phyloP scores from a whole-genome alignment of 2,113 vertebrate genomes.

The Ptilonorhynchus violaceus region DNA sequence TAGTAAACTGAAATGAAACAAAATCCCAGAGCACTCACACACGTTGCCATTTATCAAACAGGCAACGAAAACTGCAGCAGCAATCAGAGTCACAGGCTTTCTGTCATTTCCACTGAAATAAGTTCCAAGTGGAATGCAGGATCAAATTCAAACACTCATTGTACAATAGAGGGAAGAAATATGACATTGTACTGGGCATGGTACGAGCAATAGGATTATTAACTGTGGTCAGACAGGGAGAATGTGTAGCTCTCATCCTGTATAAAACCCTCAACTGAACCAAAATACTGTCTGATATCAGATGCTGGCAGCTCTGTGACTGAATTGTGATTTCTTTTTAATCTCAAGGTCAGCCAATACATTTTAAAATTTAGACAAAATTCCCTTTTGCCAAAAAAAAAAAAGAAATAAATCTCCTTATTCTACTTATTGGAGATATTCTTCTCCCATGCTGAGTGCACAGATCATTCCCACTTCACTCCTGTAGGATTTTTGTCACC shows the following conservation, averaged over 20 bases:
- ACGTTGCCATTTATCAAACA: slow-evolving; percentile 17
- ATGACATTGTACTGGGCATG: neutral
- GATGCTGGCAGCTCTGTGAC: neutral
- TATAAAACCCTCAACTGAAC: neutral
- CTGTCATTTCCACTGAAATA: neutral
- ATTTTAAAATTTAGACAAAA: neutral
- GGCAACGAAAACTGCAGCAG: neutral
- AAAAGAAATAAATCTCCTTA: neutral
- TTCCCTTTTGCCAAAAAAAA: neutral
- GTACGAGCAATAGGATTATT: neutral
- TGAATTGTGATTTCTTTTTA: neutral
- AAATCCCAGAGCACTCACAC: neutral
- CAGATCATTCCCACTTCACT: neutral
- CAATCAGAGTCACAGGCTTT: neutral
- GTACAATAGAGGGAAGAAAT: neutral
- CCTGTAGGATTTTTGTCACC: neutral
- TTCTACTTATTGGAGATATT: neutral
- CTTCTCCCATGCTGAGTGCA: neutral
- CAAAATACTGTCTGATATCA: neutral
- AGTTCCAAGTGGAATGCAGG: neutral
- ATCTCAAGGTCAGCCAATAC: neutral
- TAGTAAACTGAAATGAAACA: slow-evolving; percentile 21
- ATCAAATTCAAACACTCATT: neutral
- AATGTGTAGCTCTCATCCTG: neutral
- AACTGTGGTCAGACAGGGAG: neutral